These are phyloP conservation scores for Andrena fulva DNA, from an alignment of 2,888 invertebrate species.

Conservation along the genomic window DNA sequence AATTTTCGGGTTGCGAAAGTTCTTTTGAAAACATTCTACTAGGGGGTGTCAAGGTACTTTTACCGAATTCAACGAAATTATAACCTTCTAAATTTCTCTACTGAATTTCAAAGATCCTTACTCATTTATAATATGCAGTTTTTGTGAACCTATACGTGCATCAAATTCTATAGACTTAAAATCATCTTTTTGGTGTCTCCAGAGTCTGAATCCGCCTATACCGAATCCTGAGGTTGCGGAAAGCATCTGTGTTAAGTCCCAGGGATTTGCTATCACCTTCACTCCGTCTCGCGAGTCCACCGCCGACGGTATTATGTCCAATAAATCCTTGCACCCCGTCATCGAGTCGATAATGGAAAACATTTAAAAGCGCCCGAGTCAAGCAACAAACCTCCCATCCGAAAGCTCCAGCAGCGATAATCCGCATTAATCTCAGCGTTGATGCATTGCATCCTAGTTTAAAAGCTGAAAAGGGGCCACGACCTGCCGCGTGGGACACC, in stretches of 20 bases:
- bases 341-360: neutral
- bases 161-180: too few relatives aligned
- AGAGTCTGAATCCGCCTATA: neutral
- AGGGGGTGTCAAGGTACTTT: too few relatives aligned
- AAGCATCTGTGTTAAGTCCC: neutral
- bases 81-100: too few relatives aligned
- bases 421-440: constrained; percentile 24
- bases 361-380: neutral
- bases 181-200: too few relatives aligned
- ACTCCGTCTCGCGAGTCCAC: neutral
- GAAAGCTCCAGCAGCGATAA: neutral
- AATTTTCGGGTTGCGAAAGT: too few relatives aligned
- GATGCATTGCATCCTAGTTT: neutral
- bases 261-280: neutral
- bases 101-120: too few relatives aligned
- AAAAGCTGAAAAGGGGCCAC: too few relatives aligned
- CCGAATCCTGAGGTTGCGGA: neutral
- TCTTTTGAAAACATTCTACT: too few relatives aligned
- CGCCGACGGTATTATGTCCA: too few relatives aligned
- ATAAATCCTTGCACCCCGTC: neutral
- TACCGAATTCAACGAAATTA: too few relatives aligned
- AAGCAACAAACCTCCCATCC: neutral
- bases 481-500: neutral
- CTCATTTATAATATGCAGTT: too few relatives aligned
- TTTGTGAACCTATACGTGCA: too few relatives aligned